phyloP scores from a whole-genome alignment of 2,888 invertebrate species.

The Biston betularia region DNA sequence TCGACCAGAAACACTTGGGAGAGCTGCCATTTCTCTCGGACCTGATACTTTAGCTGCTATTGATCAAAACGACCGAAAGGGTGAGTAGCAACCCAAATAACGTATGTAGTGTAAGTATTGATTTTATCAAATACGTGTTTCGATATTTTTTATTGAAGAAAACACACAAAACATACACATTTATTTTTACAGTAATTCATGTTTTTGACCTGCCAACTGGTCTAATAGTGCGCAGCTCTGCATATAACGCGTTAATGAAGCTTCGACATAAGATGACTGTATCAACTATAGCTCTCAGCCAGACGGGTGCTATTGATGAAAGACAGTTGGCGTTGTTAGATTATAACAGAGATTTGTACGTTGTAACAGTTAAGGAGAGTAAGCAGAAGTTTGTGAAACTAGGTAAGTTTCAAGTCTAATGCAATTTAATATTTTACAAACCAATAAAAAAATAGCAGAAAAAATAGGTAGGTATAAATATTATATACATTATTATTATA shows the following conservation, averaged over 20 bases:
- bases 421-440: no score
- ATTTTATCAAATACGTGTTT: neutral
- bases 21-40: conserved; percentile 92
- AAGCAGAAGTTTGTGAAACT: conserved; percentile 90
- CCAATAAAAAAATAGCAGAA: no score
- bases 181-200: conserved; percentile 88
- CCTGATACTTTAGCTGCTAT: conserved; percentile 95
- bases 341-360: conserved; percentile 94
- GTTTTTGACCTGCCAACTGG: conserved; percentile 93
- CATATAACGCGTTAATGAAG: conserved; percentile 90
- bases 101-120: neutral
- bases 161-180: no score
- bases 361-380: conserved; percentile 90
- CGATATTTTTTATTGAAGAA: neutral
- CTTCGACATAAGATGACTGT: conserved; percentile 92
- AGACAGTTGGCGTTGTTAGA: conserved; percentile 96
- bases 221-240: conserved; percentile 88
- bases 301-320: conserved; percentile 92
- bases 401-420: conserved; percentile 72
- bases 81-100: conserved; percentile 72
- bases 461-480: no score
- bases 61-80: conserved; percentile 93
- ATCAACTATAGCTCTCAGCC: conserved; percentile 93
- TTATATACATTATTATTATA: no score
- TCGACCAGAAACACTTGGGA: conserved; percentile 92